Evolutionary conservation across 2,113 vertebrate species (phyloP).

Genomic region (Castor canadensis): DNA sequence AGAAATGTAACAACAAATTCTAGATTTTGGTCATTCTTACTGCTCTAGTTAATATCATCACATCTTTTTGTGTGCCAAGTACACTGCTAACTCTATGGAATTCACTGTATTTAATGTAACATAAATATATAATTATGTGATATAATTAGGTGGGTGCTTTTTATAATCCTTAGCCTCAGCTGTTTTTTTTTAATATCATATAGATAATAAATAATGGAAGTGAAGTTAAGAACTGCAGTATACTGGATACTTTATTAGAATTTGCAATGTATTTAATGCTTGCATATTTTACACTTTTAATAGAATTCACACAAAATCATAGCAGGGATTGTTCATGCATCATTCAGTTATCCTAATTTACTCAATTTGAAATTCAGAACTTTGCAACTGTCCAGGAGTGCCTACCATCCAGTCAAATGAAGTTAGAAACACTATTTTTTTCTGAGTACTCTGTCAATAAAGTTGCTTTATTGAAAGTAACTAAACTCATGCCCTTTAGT

Average conservation of each 20-base stretch:
- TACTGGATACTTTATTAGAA: background rate
- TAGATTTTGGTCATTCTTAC: background rate
- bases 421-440: background rate
- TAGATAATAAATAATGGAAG: background rate
- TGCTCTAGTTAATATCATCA: background rate
- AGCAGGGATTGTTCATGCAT: background rate
- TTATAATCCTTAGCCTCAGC: background rate
- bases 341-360: conserved; percentile 34
- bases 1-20: background rate
- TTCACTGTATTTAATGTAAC: background rate
- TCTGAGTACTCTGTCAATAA: background rate
- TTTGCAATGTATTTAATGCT: conserved; percentile 35
- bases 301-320: conserved; percentile 18
- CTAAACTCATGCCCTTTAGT: background rate
- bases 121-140: no score
- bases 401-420: background rate
- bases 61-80: background rate
- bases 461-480: background rate
- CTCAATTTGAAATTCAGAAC: conserved; percentile 4
- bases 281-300: conserved; percentile 34
- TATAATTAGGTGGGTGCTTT: background rate
- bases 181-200: background rate
- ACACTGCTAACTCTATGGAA: background rate
- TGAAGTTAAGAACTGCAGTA: background rate
- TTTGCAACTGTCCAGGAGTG: background rate